phyloP scores from a whole-genome alignment of 2,113 vertebrate genomes.

The Equus quagga region DNA sequence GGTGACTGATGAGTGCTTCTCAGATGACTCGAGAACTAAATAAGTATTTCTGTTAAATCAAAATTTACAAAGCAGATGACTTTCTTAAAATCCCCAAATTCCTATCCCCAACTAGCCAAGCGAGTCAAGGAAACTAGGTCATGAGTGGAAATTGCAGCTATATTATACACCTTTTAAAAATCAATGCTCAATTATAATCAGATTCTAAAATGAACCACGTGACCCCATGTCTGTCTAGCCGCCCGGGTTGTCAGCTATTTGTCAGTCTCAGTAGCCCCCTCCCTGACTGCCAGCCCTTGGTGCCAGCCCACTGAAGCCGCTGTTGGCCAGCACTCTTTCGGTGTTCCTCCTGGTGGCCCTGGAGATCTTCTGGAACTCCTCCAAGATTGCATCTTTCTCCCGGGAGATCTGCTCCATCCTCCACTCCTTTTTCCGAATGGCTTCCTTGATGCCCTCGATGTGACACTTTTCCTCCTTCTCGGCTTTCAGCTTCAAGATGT shows the following conservation, averaged over 20 bases:
- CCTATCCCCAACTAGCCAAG: not conserved
- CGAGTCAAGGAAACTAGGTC: conserved; percentile 9
- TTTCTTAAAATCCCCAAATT: not conserved
- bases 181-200: conserved; percentile 32
- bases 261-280: not conserved
- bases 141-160: conserved; percentile 55
- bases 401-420: conserved; percentile 82
- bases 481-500: conserved; percentile 81
- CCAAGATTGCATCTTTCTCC: conserved; percentile 82
- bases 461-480: conserved; percentile 85
- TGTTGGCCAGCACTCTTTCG: conserved; percentile 78
- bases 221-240: not conserved
- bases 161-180: conserved; percentile 70
- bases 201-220: conserved; percentile 39
- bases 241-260: not conserved
- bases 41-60: not conserved
- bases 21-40: not conserved
- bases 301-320: conserved; percentile 83
- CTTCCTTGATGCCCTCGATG: conserved; percentile 78
- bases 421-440: conserved; percentile 83
- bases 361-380: conserved; percentile 83
- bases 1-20: not conserved
- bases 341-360: conserved; percentile 86
- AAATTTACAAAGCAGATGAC: not conserved
- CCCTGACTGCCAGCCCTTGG: conserved; percentile 79